Conservation (phyloP, 2,797 vertebrate species). For the Hydrophis major region DNA sequence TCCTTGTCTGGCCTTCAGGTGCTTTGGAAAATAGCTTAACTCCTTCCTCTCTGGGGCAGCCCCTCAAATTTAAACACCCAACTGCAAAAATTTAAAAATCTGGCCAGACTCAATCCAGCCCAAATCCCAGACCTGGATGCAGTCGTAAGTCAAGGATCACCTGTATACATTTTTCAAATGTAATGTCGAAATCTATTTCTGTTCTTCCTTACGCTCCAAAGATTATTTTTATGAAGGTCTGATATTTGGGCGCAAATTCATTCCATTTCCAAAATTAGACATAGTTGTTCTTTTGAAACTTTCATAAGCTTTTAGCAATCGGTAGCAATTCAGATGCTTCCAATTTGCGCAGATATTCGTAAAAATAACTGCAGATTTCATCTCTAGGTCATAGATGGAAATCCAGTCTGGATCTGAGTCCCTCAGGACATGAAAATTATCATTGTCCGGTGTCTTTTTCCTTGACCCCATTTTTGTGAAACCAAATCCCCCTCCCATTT, state of each 20-base stretch:
- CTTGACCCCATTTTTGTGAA: background rate
- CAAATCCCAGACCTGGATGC: too few species aligned
- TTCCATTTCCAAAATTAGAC: background rate
- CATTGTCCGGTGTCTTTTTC: background rate
- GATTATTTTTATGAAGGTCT: background rate
- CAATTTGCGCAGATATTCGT: background rate
- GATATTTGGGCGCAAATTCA: background rate
- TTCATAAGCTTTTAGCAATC: constrained; percentile 55
- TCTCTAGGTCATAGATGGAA: constrained; percentile 1
- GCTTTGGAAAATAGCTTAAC: too few species aligned
- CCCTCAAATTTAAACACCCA: too few species aligned
- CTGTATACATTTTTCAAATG: background rate
- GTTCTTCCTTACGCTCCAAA: background rate
- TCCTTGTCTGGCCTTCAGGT: too few species aligned
- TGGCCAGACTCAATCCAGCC: too few species aligned
- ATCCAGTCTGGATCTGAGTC: background rate
- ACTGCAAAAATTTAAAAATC: too few species aligned
- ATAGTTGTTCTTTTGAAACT: constrained; percentile 2
- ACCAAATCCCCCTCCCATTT: rapidly evolving
- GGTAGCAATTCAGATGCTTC: background rate
- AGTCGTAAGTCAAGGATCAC: too few species aligned
- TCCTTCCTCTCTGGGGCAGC: too few species aligned
- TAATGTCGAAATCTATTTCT: too few species aligned
- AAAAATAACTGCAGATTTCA: constrained; percentile 15
- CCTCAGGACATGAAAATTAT: background rate